A percentile compares a stretch with the other conserved stretches of the same genome.
These are phyloP conservation scores for Manacus vitellinus DNA, from an alignment of 2,113 vertebrate genomes.

Conservation along the genomic window DNA sequence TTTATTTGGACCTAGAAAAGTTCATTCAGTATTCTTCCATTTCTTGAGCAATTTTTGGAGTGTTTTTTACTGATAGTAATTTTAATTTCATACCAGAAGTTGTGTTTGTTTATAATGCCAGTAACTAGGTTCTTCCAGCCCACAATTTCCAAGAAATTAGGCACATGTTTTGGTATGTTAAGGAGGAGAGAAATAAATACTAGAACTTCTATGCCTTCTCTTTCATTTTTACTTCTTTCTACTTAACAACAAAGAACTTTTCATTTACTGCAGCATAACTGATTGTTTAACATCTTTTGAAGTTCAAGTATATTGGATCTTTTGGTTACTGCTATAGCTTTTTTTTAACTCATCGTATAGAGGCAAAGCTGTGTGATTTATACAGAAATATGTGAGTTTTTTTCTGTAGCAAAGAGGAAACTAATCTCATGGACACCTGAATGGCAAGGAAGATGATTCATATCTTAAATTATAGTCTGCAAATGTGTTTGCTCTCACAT, in stretches of 20 bases:
- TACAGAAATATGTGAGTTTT: neutral
- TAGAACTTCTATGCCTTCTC: neutral
- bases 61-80: neutral
- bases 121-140: neutral
- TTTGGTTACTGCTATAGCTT: neutral
- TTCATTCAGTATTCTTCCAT: neutral
- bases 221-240: neutral
- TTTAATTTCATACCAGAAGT: neutral
- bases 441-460: neutral
- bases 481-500: neutral
- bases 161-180: neutral
- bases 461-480: neutral
- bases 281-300: neutral
- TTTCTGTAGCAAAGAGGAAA: neutral
- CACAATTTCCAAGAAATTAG: constrained; percentile 12
- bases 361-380: neutral
- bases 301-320: neutral
- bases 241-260: neutral
- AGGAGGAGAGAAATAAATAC: neutral
- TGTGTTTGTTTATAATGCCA: neutral
- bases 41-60: neutral
- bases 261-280: neutral
- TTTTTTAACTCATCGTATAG: neutral
- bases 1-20: neutral
- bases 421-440: neutral